Evolutionary conservation across 2,888 invertebrate genomes (phyloP), one percentile per base, ranked within the genome.

Genomic region (Drepana falcataria): DNA sequence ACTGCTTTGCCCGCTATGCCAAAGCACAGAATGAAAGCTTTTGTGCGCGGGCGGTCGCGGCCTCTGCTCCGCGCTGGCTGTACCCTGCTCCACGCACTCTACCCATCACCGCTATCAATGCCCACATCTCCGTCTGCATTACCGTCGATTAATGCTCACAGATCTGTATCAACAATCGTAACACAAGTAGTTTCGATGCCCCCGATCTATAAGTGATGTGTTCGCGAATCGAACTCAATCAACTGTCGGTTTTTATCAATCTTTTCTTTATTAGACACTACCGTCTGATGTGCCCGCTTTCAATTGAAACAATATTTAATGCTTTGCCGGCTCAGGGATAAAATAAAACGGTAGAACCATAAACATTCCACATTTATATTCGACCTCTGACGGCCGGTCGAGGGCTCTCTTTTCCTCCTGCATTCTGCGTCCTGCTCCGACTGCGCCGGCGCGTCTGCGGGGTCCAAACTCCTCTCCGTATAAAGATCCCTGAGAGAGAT

Each of bases 261-360:
- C 83, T 77, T 83, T 81, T 83, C 80, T 83, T 87, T 83, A 88
- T 88, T 87, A 89, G 86, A 81, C 79, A 77, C 74, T 72, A 71
- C 74, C 81, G 75, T 83, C 81, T 84, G 88, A 87, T 87, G 81
- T 79, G 77, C 81, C 76, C 89, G 87, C 87, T 83, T 86, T 87
- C 89, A 89, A 91, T 89, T 90, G 90, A 88, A 90, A 90, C 90
- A 89, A 89, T 89, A 89, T 91, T 87, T 85, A 88, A 91, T 82
- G 81, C 85, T 83, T 81, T 82, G 83, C 86, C 87, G 86, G 80
- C 79, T 77, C 74, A 81, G 71, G 85, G 85, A 81, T 85, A 90
- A 91, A 91, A 90, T 88, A 90, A 90, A 90, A 89, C 90, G 87
- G 89, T 88, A 88, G 87, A 89, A 85, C 87, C 87, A 91, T 91